Evolutionary conservation across 2,888 invertebrate species (phyloP).

Genomic region (Anodontia alba): DNA sequence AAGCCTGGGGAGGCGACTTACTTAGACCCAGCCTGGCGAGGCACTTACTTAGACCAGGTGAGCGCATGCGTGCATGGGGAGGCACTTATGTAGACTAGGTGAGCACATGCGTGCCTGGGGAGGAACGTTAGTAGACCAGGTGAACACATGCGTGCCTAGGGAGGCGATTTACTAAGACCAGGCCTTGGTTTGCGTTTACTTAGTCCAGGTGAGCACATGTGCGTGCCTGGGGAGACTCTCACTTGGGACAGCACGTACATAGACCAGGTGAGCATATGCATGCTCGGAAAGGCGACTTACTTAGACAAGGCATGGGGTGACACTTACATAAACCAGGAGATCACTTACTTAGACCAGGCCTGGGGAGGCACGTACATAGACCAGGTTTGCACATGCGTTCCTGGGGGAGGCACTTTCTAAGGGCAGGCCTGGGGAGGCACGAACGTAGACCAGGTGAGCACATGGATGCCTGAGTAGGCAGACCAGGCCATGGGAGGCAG

Average conservation of each 20-base stretch:
- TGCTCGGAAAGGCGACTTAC: neutral
- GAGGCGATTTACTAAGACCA: too few relatives aligned
- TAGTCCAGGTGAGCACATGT: too few relatives aligned
- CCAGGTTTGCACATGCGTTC: neutral
- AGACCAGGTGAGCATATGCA: slow-evolving; percentile 1
- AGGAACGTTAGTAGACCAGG: too few relatives aligned
- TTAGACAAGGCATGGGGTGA: neutral
- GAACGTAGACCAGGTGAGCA: too few relatives aligned
- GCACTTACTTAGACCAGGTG: slow-evolving; percentile 16
- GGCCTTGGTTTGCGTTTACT: too few relatives aligned
- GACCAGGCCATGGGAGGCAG: too few relatives aligned
- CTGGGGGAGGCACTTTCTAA: neutral
- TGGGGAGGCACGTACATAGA: slow-evolving; percentile 13
- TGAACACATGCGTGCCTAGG: too few relatives aligned
- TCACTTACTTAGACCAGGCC: too few relatives aligned
- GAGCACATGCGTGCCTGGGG: too few relatives aligned
- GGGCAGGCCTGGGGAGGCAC: neutral
- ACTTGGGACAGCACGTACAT: slow-evolving; percentile 4
- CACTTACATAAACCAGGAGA: too few relatives aligned
- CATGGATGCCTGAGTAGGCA: too few relatives aligned
- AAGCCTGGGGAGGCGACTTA: slow-evolving; percentile 9
- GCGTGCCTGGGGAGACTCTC: slow-evolving; percentile 3
- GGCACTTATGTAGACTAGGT: neutral
- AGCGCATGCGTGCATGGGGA: neutral
- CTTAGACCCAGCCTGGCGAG: slow-evolving; percentile 8